These are phyloP conservation scores for Melieria picta DNA, from an alignment of 2,888 invertebrate species.

Conservation along the genomic window DNA sequence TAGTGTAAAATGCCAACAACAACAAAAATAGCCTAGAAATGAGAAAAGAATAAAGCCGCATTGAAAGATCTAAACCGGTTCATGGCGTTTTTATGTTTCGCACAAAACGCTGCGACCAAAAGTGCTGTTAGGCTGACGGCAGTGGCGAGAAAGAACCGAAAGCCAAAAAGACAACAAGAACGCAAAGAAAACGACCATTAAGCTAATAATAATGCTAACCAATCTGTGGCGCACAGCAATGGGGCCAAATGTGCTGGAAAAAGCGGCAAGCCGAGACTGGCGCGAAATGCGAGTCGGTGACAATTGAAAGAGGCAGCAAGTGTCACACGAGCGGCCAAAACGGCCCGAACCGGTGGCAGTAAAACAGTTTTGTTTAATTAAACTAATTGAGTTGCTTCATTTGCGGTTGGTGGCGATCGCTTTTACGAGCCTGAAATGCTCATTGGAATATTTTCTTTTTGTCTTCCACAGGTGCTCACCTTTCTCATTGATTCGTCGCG, in stretches of 20 bases:
- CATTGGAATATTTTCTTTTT: slow-evolving; percentile 16
- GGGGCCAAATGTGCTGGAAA: no score
- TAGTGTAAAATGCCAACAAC: slow-evolving; percentile 11
- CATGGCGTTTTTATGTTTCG: not conserved
- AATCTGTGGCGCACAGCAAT: no score
- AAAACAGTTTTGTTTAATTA: no score
- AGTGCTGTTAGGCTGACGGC: not conserved
- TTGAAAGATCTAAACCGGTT: slow-evolving; percentile 4
- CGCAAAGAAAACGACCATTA: not conserved
- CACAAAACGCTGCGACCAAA: not conserved
- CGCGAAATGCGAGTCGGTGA: no score
- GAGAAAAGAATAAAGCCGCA: not conserved
- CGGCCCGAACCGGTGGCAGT: no score
- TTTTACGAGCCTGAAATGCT: no score
- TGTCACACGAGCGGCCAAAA: no score
- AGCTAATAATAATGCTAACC: not conserved
- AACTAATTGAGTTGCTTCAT: no score
- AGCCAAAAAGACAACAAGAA: not conserved
- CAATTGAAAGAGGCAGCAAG: no score
- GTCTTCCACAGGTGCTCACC: slow-evolving; percentile 74
- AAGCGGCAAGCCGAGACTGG: no score
- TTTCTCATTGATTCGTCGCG: slow-evolving; percentile 94
- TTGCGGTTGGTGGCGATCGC: no score
- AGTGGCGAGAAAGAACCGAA: not conserved
- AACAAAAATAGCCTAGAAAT: not conserved